Conservation (phyloP, 2,113 vertebrate species). For the Castor canadensis region DNA sequence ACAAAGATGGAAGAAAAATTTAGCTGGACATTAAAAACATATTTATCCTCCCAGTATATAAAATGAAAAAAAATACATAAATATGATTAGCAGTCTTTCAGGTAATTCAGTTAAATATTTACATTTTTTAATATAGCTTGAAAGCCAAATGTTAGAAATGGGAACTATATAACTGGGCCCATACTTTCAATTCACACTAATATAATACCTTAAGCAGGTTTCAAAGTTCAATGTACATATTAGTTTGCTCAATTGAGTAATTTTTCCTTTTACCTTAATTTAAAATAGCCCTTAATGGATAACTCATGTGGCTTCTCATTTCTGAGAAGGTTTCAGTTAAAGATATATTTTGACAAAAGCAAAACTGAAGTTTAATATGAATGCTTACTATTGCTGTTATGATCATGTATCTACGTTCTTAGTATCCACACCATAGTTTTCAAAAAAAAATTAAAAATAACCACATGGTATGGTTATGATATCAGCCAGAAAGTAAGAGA, state of each 20-base stretch:
- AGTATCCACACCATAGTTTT: not conserved
- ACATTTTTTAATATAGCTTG: not conserved
- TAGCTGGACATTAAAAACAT: not conserved
- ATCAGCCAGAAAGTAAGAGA: not conserved
- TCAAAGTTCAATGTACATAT: conserved; percentile 53
- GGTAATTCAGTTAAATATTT: not conserved
- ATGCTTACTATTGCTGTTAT: not conserved
- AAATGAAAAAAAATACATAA: not conserved
- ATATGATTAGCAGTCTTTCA: not conserved
- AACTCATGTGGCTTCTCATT: not conserved
- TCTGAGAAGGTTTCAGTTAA: conserved; percentile 19
- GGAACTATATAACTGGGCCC: not conserved
- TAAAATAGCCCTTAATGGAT: conserved; percentile 4
- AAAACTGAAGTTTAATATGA: conserved; percentile 27
- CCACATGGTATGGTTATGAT: not conserved
- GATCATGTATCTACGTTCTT: not conserved
- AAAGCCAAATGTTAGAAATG: conserved; percentile 32
- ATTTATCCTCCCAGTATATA: not conserved
- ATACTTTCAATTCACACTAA: conserved; percentile 39
- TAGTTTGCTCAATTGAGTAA: conserved; percentile 49
- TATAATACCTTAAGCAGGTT: conserved; percentile 19
- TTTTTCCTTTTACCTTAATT: conserved; percentile 45
- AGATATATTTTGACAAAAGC: conserved; percentile 22
- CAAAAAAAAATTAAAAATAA: conserved; percentile 6
- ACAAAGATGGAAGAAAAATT: not conserved